Percentiles rank a stretch among this genome's conserved stretches.
Evolutionary conservation across 92 coral and sea anemone genomes (phyloP).

Genomic region (Bergia sp.): DNA sequence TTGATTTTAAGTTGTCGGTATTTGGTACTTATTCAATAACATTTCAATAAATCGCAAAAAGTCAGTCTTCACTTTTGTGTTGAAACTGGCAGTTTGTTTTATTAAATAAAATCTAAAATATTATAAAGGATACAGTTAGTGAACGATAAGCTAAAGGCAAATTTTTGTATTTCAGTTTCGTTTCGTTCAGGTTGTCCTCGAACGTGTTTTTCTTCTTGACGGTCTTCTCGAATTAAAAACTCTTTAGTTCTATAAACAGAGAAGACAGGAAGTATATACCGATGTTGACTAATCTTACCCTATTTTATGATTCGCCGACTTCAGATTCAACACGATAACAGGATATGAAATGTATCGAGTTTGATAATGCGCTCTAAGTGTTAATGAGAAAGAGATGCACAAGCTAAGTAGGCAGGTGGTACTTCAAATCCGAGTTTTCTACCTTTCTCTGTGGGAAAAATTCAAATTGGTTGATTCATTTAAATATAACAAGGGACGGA

Average conservation of each 20-base stretch:
- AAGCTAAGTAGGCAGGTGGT: constrained; percentile 23
- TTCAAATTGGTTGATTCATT: constrained; percentile 21
- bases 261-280: constrained; percentile 24
- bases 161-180: background rate
- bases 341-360: constrained; percentile 52
- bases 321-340: background rate
- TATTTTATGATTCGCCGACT: constrained; percentile 20
- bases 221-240: constrained; percentile 6
- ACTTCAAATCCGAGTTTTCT: background rate
- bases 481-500: background rate
- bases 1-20: background rate
- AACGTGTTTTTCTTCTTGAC: background rate
- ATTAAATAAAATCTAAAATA: background rate
- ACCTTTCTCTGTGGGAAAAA: constrained; percentile 21
- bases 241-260: constrained; percentile 26
- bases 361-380: constrained; percentile 38
- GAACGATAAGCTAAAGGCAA: background rate
- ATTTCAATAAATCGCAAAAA: background rate
- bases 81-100: background rate
- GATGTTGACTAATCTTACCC: background rate
- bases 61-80: background rate
- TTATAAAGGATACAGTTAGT: background rate
- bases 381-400: constrained; percentile 25
- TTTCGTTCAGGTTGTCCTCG: background rate
- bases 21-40: background rate